A percentile compares a stretch with the other conserved stretches of the same genome.
Conservation (phyloP, 2,797 vertebrate genomes). For the Bovichtus diacanthus region DNA sequence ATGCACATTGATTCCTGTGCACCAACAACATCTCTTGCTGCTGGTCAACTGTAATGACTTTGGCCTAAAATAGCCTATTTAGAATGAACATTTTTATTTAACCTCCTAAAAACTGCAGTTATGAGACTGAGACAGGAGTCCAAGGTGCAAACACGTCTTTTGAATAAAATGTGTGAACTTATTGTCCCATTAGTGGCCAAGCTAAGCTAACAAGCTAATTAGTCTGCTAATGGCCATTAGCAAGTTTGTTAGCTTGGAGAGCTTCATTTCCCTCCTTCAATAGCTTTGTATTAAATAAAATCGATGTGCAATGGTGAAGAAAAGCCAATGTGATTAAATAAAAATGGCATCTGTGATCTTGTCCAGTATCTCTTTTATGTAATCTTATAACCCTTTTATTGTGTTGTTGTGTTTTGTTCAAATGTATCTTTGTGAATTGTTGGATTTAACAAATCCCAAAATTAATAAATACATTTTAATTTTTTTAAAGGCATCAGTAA, state of each 20-base stretch:
- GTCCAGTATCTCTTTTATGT: too few relatives aligned
- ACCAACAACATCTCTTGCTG: neutral
- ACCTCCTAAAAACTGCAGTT: neutral
- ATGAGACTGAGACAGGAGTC: neutral
- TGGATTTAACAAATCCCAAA: too few relatives aligned
- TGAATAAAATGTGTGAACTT: neutral
- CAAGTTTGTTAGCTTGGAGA: neutral
- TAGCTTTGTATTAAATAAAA: neutral
- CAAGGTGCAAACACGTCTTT: neutral
- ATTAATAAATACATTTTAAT: too few relatives aligned
- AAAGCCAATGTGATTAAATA: neutral
- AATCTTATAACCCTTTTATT: too few relatives aligned
- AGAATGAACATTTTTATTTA: neutral
- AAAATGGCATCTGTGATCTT: neutral
- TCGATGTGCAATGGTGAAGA: neutral
- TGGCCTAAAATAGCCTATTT: neutral
- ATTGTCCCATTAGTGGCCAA: neutral
- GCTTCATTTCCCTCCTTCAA: neutral
- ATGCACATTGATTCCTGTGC: neutral
- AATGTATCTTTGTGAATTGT: too few relatives aligned
- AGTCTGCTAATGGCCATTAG: neutral
- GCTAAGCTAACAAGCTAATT: neutral
- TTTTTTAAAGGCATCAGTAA: too few relatives aligned
- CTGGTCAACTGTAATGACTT: neutral
- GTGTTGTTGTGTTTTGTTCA: too few relatives aligned